Base-by-base conservation (phyloP, 2,113 vertebrate species). In the Callithrix jacchus region DNA sequence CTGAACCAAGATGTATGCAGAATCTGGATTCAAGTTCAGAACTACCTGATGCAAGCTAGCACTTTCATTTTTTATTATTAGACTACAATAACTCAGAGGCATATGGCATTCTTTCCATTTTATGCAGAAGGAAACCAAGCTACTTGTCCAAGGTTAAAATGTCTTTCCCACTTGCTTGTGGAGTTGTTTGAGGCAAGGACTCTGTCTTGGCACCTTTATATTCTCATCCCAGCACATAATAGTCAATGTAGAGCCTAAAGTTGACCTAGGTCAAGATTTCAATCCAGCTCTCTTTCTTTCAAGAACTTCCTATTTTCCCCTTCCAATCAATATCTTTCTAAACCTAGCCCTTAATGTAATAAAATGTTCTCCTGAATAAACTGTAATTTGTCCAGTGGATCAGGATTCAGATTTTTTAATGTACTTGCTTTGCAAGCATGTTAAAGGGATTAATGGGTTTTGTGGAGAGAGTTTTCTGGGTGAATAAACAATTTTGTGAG, bases 371-470 rank as follows among this genome's bases (percentile, higher is more conserved):
- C 79, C 94, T 93, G 91, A 96, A 80, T 30, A 89, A 93, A 70
- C 32, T 73, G 40, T 90, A 93, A 94, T 89, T 91, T 94, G 87
- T 89, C 47, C 70, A 76, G 18, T 91, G 21, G 27, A 89, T 95
- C 87, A 91, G 23, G 17, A 89, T 94, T 91, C 73, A 95, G 49
- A 73, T 91, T 37, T 76, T 97, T 94, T 92, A 94, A 81, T 76
- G 86, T 25, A 83, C n/a, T 83, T 94, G 54, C 58, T 89, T 86
- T 91, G 35, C 79, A 96, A 80, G 45, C 35, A 87, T 93, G 70
- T 95, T 96, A 56, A 95, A 93, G 45, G 87, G 95, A 89, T 93
- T 95, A 93, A 94, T 94, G 92, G 89, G 56, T 92, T 96, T 95
- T 0, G 68, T 23, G 47, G 14, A 95, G 73, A 94, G 54, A 42